phyloP scores from a whole-genome alignment of 2,888 invertebrate genomes.

The Timandra comae region DNA sequence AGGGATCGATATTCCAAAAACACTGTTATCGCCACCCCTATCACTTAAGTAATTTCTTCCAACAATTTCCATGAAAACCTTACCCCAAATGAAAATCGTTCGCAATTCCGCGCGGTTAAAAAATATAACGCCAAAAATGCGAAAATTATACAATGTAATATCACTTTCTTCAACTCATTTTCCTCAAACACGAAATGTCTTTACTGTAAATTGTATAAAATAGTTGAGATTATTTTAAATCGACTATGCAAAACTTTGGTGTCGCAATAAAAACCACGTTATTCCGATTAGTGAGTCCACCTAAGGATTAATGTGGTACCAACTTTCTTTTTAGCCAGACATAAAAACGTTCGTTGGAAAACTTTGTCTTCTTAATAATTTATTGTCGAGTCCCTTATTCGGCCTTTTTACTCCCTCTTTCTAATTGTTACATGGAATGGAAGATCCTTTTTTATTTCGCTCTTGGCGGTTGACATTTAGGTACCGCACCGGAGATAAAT shows the following conservation, averaged over 20 bases:
- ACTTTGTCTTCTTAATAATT: conserved; percentile 54
- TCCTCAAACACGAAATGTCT: neutral
- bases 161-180: neutral
- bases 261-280: conserved; percentile 37
- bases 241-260: conserved; percentile 31
- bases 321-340: conserved; percentile 23
- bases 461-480: conserved; percentile 41
- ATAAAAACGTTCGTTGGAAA: conserved; percentile 38
- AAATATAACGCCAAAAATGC: conserved; percentile 1
- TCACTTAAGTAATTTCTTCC: conserved; percentile 1
- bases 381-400: conserved; percentile 37
- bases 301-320: conserved; percentile 38
- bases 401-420: conserved; percentile 37
- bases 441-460: conserved; percentile 35
- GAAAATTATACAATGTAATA: conserved; percentile 1
- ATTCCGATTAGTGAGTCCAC: conserved; percentile 40
- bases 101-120: conserved; percentile 3
- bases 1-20: conserved; percentile 8
- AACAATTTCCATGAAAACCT: conserved; percentile 6
- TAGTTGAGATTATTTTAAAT: conserved; percentile 37
- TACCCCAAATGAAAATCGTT: conserved; percentile 2
- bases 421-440: conserved; percentile 52
- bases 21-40: conserved; percentile 6
- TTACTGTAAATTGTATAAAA: neutral
- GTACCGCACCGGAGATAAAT: conserved; percentile 24